A percentile compares a stretch with the other conserved stretches of the same genome.
Evolutionary conservation across 2,888 invertebrate genomes (phyloP).

Genomic region (Falcaria lacertinaria): DNA sequence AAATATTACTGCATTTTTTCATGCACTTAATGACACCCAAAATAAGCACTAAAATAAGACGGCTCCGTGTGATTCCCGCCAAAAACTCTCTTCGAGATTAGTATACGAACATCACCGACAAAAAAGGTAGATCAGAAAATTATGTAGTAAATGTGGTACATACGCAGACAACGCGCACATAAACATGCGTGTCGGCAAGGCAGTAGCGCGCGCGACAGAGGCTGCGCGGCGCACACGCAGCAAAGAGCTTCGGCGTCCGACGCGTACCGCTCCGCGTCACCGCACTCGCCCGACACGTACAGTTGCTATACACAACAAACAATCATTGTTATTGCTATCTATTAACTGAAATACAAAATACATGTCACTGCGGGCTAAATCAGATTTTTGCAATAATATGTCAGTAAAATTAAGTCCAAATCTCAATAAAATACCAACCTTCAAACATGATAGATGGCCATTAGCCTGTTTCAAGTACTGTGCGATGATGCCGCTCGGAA

Average conservation of each 20-base stretch:
- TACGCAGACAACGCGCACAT: conserved; percentile 87
- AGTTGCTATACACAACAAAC: conserved; percentile 79
- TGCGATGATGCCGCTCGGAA: conserved; percentile 89
- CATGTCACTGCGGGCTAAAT: no score
- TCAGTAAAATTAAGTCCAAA: no score
- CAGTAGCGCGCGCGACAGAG: conserved; percentile 87
- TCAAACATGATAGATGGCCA: conserved; percentile 89
- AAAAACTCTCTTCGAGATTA: no score
- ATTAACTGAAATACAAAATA: no score
- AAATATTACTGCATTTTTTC: no score
- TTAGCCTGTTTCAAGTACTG: conserved; percentile 93
- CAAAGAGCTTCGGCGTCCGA: conserved; percentile 71
- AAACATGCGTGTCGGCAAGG: conserved; percentile 93
- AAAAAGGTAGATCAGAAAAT: no score
- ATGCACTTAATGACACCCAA: no score
- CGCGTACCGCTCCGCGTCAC: conserved; percentile 72
- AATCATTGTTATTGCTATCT: no score
- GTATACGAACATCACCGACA: no score
- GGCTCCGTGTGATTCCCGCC: no score
- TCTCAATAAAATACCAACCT: conserved; percentile 74
- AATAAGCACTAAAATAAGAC: no score
- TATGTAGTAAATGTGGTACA: conserved; percentile 34
- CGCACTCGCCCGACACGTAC: conserved; percentile 84
- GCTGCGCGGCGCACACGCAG: conserved; percentile 90
- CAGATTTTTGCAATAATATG: no score